Percentiles rank a stretch among this genome's conserved stretches.
These are phyloP conservation scores for Nannoperca australis DNA, from an alignment of 2,797 vertebrate genomes.

Conservation along the genomic window DNA sequence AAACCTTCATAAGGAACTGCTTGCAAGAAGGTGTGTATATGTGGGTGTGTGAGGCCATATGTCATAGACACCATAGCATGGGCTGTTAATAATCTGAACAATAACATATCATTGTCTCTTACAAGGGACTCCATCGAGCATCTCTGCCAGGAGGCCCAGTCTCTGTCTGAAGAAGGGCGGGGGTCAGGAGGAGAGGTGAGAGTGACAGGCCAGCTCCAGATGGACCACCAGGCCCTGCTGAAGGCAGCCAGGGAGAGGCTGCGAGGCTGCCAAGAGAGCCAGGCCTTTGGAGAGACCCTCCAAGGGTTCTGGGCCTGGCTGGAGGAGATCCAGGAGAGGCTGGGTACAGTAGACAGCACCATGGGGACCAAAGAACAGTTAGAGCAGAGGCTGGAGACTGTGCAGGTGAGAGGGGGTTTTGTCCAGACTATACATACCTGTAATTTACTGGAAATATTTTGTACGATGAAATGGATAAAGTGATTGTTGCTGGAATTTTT, in stretches of 20 bases:
- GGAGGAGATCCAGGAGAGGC: constrained; percentile 89
- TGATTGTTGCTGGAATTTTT: not conserved
- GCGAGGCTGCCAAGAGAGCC: constrained; percentile 91
- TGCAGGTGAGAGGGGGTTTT: constrained; percentile 88
- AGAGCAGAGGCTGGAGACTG: constrained; percentile 88
- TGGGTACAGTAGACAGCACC: constrained; percentile 90
- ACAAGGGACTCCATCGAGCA: constrained; percentile 91
- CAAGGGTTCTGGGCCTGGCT: constrained; percentile 93
- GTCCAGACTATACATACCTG: not conserved
- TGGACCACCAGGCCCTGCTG: constrained; percentile 90
- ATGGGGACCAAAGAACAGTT: constrained; percentile 90
- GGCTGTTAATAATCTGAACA: constrained; percentile 13
- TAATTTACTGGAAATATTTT: not conserved
- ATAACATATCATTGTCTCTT: constrained; percentile 27
- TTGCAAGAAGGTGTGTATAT: constrained; percentile 88
- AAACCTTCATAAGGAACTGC: constrained; percentile 90
- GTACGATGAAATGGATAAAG: not conserved
- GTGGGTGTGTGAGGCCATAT: constrained; percentile 24
- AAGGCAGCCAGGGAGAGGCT: constrained; percentile 89
- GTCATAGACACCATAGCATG: constrained; percentile 9
- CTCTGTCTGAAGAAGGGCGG: constrained; percentile 88
- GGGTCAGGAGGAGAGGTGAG: constrained; percentile 88
- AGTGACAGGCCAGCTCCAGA: constrained; percentile 88
- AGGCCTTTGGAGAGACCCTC: constrained; percentile 91
- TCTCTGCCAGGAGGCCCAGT: constrained; percentile 90